These are phyloP conservation scores for Alouatta caraya DNA, from an alignment of 2,797 vertebrate genomes.

Conservation along the genomic window DNA sequence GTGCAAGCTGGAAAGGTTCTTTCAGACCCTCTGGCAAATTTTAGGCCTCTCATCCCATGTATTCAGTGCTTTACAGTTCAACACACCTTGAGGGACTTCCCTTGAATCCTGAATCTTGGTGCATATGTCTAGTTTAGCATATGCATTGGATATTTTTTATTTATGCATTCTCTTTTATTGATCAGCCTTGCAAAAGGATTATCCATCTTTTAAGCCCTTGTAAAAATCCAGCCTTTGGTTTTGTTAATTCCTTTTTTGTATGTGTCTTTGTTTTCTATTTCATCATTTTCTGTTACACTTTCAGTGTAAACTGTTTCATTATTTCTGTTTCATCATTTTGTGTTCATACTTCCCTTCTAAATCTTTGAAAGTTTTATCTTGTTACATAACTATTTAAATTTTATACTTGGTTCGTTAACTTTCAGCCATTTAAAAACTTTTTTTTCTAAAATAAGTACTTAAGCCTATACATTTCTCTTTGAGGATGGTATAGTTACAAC, in stretches of 20 bases:
- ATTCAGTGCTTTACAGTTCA: not conserved
- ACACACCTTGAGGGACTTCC: not conserved
- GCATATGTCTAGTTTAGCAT: not conserved
- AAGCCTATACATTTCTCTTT: not conserved
- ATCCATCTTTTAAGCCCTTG: not conserved
- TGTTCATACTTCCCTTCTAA: not conserved
- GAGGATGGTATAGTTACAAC: not conserved
- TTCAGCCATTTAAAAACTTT: not conserved
- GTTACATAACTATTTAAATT: not conserved
- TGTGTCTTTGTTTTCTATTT: not conserved
- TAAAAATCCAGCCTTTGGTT: not conserved
- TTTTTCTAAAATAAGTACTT: not conserved
- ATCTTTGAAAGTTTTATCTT: not conserved
- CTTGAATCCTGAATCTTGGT: not conserved
- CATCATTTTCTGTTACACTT: not conserved
- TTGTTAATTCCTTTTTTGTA: not conserved
- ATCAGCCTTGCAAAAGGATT: not conserved
- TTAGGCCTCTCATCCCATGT: not conserved
- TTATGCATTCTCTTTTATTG: not conserved
- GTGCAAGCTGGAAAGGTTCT: not conserved
- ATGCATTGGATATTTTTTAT: not conserved
- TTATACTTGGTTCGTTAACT: not conserved
- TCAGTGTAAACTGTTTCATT: not conserved
- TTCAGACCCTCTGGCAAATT: not conserved
- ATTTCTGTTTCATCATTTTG: not conserved